Evolutionary conservation across 2,113 vertebrate species (phyloP).

Genomic region (Opisthocomus hoazin): DNA sequence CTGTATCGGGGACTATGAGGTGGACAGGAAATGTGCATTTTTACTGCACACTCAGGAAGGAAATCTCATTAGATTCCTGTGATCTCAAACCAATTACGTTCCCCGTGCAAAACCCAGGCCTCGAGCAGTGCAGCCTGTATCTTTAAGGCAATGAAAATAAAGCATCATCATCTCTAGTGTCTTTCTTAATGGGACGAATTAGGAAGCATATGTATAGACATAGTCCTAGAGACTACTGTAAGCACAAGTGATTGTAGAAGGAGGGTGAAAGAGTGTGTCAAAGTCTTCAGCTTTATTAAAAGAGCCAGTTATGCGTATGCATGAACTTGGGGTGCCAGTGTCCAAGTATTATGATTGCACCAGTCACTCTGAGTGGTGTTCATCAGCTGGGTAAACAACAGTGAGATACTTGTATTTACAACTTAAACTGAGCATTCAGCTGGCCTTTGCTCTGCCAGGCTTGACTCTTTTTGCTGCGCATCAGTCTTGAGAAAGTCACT

Average conservation of each 20-base stretch:
- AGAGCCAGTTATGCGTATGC: not conserved
- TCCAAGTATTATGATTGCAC: not conserved
- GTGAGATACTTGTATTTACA: not conserved
- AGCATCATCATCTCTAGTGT: not conserved
- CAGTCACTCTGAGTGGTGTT: not conserved
- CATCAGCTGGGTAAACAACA: not conserved
- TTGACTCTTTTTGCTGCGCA: fast-evolving
- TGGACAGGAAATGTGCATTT: constrained; percentile 22
- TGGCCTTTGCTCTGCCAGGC: not conserved
- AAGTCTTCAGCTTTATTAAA: not conserved
- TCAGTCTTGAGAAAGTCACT: not conserved
- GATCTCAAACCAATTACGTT: not conserved
- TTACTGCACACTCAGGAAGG: not conserved
- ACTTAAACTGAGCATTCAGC: not conserved
- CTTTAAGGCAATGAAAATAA: not conserved
- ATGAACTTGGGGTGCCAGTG: not conserved
- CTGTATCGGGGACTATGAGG: not conserved
- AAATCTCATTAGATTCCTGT: constrained; percentile 20
- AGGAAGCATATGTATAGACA: not conserved
- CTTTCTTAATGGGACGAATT: not conserved
- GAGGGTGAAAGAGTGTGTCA: not conserved
- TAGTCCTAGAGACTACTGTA: not conserved
- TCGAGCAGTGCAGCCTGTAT: not conserved
- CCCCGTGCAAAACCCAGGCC: not conserved
- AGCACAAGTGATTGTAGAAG: not conserved